Evolutionary conservation across 2,888 invertebrate species (phyloP).

Genomic region (Trachelus iudaicus): DNA sequence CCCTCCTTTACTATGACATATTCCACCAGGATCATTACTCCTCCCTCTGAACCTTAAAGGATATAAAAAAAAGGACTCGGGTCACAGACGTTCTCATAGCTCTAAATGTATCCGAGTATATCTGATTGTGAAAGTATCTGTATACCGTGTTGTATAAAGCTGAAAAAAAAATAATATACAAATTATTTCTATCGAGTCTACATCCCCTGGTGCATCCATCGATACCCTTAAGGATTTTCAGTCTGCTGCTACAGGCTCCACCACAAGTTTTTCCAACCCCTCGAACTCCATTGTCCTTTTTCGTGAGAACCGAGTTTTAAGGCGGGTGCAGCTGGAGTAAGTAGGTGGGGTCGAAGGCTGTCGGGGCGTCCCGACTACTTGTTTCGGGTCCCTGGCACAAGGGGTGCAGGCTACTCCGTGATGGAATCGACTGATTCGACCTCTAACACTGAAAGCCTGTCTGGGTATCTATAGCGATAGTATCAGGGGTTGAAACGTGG

Average conservation of each 20-base stretch:
- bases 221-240: not conserved
- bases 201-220: not conserved
- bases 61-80: not conserved
- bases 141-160: not conserved
- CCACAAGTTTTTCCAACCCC: not conserved
- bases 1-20: not conserved
- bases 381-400: not conserved
- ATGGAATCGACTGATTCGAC: constrained; percentile 34
- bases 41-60: not conserved
- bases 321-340: constrained; percentile 44
- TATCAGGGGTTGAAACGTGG: not conserved
- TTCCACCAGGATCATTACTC: not conserved
- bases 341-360: constrained; percentile 32
- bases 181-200: not conserved
- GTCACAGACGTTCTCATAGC: not conserved
- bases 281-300: not conserved
- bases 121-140: too few species aligned
- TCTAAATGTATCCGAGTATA: not conserved
- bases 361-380: constrained; percentile 23
- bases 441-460: constrained; percentile 51
- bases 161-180: not conserved
- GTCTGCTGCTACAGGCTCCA: not conserved
- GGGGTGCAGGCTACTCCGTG: not conserved
- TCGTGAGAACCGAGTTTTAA: constrained; percentile 8
- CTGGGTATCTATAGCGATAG: not conserved